A percentile compares a stretch with the other conserved stretches of the same genome.
phyloP scores from a whole-genome alignment of 2,888 invertebrate species.

The Drosophila conformis region DNA sequence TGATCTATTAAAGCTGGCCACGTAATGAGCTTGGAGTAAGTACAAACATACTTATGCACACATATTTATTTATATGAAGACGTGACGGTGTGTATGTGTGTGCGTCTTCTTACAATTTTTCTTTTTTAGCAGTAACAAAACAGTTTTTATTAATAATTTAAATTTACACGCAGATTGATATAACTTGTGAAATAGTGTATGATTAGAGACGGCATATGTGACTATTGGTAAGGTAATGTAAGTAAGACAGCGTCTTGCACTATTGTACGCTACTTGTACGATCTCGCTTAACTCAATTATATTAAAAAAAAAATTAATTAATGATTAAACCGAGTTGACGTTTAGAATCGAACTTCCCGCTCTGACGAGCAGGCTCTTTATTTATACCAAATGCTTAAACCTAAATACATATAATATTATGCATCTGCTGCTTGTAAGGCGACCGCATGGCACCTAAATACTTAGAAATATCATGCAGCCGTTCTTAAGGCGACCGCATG shows the following conservation, averaged over 20 bases:
- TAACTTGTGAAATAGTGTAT: conserved; percentile 34
- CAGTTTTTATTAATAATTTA: conserved; percentile 54
- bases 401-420: no score
- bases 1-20: neutral
- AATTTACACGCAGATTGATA: conserved; percentile 28
- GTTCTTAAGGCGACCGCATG: no score
- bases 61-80: neutral
- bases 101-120: neutral
- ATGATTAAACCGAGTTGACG: no score
- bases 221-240: conserved; percentile 17
- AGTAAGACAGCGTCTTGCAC: conserved; percentile 19
- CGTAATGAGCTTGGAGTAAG: neutral
- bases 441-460: no score
- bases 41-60: no score
- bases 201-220: conserved; percentile 4
- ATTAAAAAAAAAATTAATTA: conserved; percentile 25
- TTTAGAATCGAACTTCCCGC: no score
- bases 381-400: no score
- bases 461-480: no score
- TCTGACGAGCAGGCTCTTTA: no score
- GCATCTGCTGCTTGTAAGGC: no score
- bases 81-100: neutral
- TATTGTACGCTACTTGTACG: conserved; percentile 29
- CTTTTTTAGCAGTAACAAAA: conserved; percentile 57
- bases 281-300: conserved; percentile 45